These are phyloP conservation scores for Percopsis omiscomaycus DNA, from an alignment of 2,797 vertebrate genomes.

Conservation along the genomic window DNA sequence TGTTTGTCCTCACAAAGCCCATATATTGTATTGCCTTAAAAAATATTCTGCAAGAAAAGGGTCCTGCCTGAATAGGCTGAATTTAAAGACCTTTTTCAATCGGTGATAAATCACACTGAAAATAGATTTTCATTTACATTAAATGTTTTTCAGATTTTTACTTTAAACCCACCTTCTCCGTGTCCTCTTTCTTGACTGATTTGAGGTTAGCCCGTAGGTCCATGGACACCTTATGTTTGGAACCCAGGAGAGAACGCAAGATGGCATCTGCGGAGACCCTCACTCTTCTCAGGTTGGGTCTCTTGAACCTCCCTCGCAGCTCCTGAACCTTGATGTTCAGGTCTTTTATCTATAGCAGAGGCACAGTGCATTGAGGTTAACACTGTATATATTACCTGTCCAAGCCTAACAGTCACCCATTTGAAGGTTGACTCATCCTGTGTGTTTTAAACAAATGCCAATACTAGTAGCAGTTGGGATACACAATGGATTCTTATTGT, in stretches of 20 bases:
- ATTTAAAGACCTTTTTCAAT: no score
- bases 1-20: no score
- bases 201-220: constrained; percentile 95
- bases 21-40: no score
- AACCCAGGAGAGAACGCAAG: constrained; percentile 92
- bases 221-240: constrained; percentile 98
- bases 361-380: neutral
- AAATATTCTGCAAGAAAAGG: no score
- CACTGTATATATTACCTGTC: neutral
- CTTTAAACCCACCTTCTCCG: constrained; percentile 84
- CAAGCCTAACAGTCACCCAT: neutral
- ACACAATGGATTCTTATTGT: neutral
- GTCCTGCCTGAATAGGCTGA: no score
- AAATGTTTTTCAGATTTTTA: neutral
- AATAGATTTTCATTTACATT: no score
- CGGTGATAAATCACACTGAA: no score
- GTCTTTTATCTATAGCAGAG: constrained; percentile 86
- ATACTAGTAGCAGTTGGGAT: neutral
- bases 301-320: constrained; percentile 93
- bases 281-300: constrained; percentile 87
- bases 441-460: no score
- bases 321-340: constrained; percentile 94
- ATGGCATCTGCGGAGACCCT: constrained; percentile 94
- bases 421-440: neutral
- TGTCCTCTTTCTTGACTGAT: constrained; percentile 98